These are phyloP conservation scores for Urophycis tenuis DNA, from an alignment of 2,797 vertebrate genomes.

Conservation along the genomic window DNA sequence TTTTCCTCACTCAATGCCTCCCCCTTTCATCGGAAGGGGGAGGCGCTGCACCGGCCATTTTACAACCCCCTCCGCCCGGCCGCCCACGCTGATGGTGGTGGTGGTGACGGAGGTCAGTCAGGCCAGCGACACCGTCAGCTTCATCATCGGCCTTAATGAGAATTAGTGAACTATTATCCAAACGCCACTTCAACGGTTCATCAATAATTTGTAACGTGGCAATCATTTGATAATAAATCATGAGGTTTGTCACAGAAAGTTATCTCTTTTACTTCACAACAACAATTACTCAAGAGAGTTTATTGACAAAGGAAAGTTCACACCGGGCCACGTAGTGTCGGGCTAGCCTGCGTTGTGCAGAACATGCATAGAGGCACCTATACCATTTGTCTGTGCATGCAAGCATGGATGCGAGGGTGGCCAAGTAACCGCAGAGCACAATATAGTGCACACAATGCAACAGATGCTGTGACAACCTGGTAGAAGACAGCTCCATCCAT, in stretches of 20 bases:
- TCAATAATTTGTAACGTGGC: constrained; percentile 4
- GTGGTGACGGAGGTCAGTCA: background rate
- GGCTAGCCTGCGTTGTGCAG: background rate
- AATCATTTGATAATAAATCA: constrained; percentile 6
- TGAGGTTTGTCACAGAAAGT: background rate
- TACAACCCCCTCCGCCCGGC: constrained; percentile 30
- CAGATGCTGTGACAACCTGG: constrained; percentile 66
- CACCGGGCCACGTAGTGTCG: background rate
- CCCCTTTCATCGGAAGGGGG: constrained; percentile 26
- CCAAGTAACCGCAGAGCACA: constrained; percentile 34
- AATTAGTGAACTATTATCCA: constrained; percentile 19
- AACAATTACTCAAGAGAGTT: background rate
- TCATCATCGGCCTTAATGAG: constrained; percentile 18
- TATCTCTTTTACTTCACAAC: constrained; percentile 17
- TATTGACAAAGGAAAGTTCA: background rate
- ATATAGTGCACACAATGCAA: constrained; percentile 50
- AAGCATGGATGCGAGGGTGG: constrained; percentile 7
- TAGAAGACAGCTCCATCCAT: constrained; percentile 64
- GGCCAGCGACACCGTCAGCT: background rate
- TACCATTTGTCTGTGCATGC: constrained; percentile 33
- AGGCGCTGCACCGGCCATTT: constrained; percentile 15
- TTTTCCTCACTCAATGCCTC: constrained; percentile 27
- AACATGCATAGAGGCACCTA: background rate
- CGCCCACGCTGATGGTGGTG: constrained; percentile 30
- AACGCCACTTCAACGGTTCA: constrained; percentile 10